phyloP scores from a whole-genome alignment of 2,888 invertebrate species.

The Macrosiphum euphorbiae region DNA sequence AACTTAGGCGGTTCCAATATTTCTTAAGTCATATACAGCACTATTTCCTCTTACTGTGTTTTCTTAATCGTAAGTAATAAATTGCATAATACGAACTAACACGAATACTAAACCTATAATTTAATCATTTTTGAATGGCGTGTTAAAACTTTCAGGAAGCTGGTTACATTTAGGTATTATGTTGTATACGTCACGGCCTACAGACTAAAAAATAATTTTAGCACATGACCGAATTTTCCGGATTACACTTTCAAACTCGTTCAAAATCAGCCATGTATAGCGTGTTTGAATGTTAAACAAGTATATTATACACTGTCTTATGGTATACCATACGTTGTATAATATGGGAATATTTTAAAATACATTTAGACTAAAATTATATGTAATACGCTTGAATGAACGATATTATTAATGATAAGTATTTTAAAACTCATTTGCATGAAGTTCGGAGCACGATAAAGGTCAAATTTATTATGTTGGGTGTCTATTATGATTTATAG shows the following conservation, averaged over 20 bases:
- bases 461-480: background rate
- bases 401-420: background rate
- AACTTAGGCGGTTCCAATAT: background rate
- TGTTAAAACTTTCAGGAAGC: background rate
- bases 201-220: background rate
- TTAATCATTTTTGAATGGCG: background rate
- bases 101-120: background rate
- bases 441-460: background rate
- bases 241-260: background rate
- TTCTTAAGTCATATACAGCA: background rate
- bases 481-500: background rate
- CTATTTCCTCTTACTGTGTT: background rate
- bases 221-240: background rate
- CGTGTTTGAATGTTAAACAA: conserved; percentile 13
- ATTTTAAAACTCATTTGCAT: background rate
- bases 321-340: background rate
- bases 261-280: background rate
- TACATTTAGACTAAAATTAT: background rate
- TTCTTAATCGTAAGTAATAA: background rate
- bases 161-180: background rate
- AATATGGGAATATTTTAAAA: background rate
- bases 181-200: background rate
- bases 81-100: background rate
- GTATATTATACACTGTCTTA: background rate
- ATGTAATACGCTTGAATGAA: background rate